Base-by-base conservation (phyloP, 2,113 vertebrate species). In the Sylvia atricapilla region DNA sequence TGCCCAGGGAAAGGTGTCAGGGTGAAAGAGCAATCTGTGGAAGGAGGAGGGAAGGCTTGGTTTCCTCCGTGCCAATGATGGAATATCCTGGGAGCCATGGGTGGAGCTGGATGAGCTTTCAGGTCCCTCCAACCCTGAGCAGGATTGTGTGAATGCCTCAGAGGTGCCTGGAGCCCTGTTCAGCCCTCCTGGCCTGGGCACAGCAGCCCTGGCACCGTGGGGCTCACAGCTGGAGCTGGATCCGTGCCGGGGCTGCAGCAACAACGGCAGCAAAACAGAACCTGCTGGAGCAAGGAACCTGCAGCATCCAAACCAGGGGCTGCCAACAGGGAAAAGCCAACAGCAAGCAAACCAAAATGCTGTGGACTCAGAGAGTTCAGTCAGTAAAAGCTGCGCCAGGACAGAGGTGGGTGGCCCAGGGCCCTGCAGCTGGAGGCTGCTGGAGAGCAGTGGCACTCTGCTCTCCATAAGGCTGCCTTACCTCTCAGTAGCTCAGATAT, bases 171-270 rank as follows among this genome's bases (percentile, higher is more conserved):
- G 37, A 41, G 37, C 49, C 3, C 7, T 33, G 8, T 2, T 22
- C 9, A 8, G 16, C 17, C 21, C n/a, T 56, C 17, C 5, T 17
- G n/a, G 16, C n/a, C 72, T 39, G 52, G 50, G n/a, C 27, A 53
- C 55, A 62, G 0, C 3, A 49, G 17, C 4, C 18, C 50, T 30
- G 37, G 46, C 23, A 10, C 2, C 1, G 0, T 14, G 73, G 41
- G 30, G 44, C 62, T 79, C 62, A 5, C 10, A 35, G 1, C 52
- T 58, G 62, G 30, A 11, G 37, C 13, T 63, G 39, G 68, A 4
- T 2, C 9, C 37, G 59, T 41, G 28, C 27, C 52, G 23, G 44
- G 24, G 16, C 63, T 33, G 39, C 6, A 5, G 35, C 46, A 44
- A 18, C 18, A 21, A 18, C 3, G 0, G 25, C 15, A 43, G 75